These are phyloP conservation scores for Oscheius sp. DNA, from an alignment of 2,888 invertebrate genomes.

Conservation along the genomic window DNA sequence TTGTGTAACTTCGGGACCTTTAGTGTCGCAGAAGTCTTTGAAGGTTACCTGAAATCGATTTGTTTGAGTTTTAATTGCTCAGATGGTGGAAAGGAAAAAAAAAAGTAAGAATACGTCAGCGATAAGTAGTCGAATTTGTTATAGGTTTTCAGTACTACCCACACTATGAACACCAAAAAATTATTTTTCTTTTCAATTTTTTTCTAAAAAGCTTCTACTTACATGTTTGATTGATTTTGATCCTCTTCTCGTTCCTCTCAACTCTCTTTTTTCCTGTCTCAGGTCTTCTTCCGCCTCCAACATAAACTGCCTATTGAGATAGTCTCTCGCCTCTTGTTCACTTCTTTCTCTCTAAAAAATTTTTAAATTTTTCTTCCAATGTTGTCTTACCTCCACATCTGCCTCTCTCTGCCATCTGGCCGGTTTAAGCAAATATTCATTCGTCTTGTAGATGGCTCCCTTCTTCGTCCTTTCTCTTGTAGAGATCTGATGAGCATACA, in stretches of 20 bases:
- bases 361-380: too few species aligned
- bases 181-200: too few species aligned
- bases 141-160: too few species aligned
- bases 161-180: too few species aligned
- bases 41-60: constrained; percentile 5
- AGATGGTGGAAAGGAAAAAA: neutral
- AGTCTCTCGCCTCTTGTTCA: constrained; percentile 13
- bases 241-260: neutral
- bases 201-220: neutral
- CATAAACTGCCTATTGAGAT: constrained; percentile 16
- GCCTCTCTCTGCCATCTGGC: neutral
- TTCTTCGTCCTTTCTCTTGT: constrained; percentile 27
- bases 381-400: constrained; percentile 11
- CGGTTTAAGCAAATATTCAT: constrained; percentile 23
- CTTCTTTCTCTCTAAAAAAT: neutral
- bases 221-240: constrained; percentile 7
- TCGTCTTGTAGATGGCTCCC: constrained; percentile 11
- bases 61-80: too few species aligned
- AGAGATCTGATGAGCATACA: constrained; percentile 13
- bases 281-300: constrained; percentile 17
- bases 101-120: too few species aligned
- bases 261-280: neutral
- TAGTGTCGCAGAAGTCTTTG: neutral
- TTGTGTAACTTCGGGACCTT: neutral
- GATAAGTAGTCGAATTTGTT: too few species aligned